Conservation (phyloP, 2,113 vertebrate genomes). For the Junco hyemalis region DNA sequence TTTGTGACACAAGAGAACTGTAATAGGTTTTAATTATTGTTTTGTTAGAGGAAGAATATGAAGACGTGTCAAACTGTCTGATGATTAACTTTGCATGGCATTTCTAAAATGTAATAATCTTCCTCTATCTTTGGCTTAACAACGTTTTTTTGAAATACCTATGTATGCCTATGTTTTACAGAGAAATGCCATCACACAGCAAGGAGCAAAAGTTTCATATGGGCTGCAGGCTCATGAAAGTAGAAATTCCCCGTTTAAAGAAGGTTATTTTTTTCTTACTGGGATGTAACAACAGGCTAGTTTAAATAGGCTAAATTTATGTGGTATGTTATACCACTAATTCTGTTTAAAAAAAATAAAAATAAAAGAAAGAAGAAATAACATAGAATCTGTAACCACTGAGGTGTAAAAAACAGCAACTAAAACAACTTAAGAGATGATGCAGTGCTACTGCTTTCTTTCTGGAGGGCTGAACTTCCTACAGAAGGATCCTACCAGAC, state of each 20-base stretch:
- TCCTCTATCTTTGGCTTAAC: background rate
- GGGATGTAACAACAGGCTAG: background rate
- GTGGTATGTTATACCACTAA: background rate
- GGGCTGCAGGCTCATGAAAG: background rate
- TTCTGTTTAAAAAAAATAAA: background rate
- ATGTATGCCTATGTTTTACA: background rate
- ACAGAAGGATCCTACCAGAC: background rate
- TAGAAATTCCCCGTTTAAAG: background rate
- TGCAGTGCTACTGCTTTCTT: background rate
- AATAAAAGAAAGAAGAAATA: no score
- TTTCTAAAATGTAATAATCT: background rate
- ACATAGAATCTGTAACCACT: background rate
- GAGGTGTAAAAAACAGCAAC: background rate
- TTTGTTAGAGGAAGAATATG: conserved; percentile 1
- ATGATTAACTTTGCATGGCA: background rate
- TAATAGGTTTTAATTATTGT: background rate
- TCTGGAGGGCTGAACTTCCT: background rate
- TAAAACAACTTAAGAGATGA: background rate
- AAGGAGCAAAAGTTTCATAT: background rate
- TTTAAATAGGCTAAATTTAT: background rate
- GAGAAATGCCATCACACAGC: background rate
- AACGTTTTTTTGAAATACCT: background rate
- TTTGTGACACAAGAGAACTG: background rate
- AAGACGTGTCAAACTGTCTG: background rate
- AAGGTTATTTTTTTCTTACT: background rate